These are phyloP conservation scores for Lacerta viridis DNA, from an alignment of 2,797 vertebrate genomes.

Conservation along the genomic window DNA sequence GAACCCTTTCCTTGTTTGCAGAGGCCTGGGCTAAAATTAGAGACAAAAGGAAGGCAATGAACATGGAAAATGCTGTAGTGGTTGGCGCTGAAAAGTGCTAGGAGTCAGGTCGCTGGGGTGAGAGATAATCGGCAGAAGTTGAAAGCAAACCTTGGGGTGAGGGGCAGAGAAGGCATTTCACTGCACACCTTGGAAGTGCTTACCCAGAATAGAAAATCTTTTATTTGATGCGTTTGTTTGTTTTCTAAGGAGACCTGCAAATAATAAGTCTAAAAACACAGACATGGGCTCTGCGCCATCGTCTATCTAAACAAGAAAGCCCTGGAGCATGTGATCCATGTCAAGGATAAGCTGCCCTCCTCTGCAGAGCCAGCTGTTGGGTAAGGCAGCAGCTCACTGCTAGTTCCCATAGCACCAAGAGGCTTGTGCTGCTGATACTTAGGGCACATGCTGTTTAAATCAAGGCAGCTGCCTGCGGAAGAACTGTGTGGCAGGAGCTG, in stretches of 20 bases:
- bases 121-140: background rate
- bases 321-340: background rate
- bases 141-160: constrained; percentile 3
- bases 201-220: background rate
- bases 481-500: too few species aligned
- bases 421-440: background rate
- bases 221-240: background rate
- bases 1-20: constrained; percentile 70
- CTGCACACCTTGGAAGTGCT: background rate
- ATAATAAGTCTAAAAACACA: background rate
- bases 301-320: constrained; percentile 25
- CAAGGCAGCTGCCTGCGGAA: too few species aligned
- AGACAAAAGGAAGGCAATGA: constrained; percentile 63
- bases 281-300: background rate
- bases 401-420: background rate
- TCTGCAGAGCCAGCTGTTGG: constrained; percentile 1
- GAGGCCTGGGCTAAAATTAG: constrained; percentile 73
- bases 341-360: background rate
- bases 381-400: too few species aligned
- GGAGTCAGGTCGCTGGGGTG: background rate
- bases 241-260: background rate
- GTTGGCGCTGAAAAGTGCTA: constrained; percentile 19
- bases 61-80: constrained; percentile 53
- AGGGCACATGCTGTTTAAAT: background rate
- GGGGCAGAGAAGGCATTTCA: background rate